Conservation (phyloP, 2,113 vertebrate genomes). For the Apistogramma diplotaenia region DNA sequence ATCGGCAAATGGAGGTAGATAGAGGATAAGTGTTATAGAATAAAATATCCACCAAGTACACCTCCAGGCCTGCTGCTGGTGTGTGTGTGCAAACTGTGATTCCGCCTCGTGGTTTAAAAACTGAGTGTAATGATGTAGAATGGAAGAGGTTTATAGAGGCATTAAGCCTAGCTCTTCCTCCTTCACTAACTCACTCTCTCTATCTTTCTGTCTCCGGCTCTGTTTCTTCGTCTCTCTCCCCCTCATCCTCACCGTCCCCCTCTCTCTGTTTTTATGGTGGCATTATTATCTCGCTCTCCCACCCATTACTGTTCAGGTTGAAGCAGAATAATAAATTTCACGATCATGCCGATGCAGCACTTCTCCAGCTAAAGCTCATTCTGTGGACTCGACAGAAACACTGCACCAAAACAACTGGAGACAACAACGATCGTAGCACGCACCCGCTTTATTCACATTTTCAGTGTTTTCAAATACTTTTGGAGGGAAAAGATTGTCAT, state of each 20-base stretch:
- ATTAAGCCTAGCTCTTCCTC: conserved; percentile 56
- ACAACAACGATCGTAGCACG: conserved; percentile 17
- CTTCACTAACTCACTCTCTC: conserved; percentile 24
- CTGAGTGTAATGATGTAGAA: conserved; percentile 69
- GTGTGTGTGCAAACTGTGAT: conserved; percentile 58
- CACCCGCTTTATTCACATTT: not conserved
- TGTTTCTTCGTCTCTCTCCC: conserved; percentile 19
- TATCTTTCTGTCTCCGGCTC: conserved; percentile 11
- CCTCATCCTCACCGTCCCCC: conserved; percentile 29
- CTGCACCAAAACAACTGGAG: conserved; percentile 31
- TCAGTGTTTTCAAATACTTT: not conserved
- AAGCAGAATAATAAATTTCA: conserved; percentile 67
- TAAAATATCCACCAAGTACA: conserved; percentile 52
- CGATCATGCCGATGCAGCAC: conserved; percentile 65
- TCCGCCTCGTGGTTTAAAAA: conserved; percentile 62
- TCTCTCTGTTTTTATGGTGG: conserved; percentile 66
- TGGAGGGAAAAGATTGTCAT: not conserved
- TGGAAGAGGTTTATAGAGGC: conserved; percentile 67
- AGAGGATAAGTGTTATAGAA: conserved; percentile 60
- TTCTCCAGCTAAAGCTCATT: conserved; percentile 56
- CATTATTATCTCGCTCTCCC: conserved; percentile 65
- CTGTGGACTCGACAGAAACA: conserved; percentile 66
- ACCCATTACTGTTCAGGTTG: conserved; percentile 68
- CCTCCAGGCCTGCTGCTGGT: conserved; percentile 17
- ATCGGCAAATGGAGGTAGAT: conserved; percentile 53